Evolutionary conservation across 2,113 vertebrate genomes (phyloP), one percentile per base, ranked within the genome.

Genomic region (Archocentrus centrarchus): DNA sequence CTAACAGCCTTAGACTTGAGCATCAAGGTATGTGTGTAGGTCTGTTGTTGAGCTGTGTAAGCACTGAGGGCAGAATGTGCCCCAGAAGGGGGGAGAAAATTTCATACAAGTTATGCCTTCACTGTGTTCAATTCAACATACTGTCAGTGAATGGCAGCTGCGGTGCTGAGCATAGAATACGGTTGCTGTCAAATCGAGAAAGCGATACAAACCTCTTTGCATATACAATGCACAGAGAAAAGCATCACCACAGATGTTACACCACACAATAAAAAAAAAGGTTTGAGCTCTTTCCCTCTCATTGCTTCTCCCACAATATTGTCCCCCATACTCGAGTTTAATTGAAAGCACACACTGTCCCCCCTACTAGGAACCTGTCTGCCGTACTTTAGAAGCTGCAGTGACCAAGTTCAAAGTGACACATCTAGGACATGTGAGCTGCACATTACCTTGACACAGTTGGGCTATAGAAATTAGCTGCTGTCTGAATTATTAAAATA

Each of bases 401-500:
- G 95, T 93, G 95, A 97, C 95, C 96, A 95, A 97, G 97, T 98
- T 98, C 97, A 96, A 97, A 98, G 97, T 97, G 97, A 98, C 97
- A 98, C 96, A 95, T 91, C 83, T 47, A 89, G 95, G 96, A 98
- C 97, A 97, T 96, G 97, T 95, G 96, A 95, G 95, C 95, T 93
- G 95, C 96, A 97, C 97, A 97, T 97, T 97, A 97, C 97, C 97
- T 97, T 98, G 97, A 97, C 97, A 98, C 97, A 97, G 96, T 95
- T 95, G 96, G 96, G 95, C 94, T 97, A 95, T 92, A 93, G 96
- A 97, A 98, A 98, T 99, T 98, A 98, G 96, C 95, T 91, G 94
- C 93, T 94, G 96, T 96, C 97, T 98, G 96, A 97, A 98, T 99
- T 98, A 99, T 98, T 98, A 97, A 98, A 99, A 97, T 98, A 98